Percentiles rank a stretch among this genome's conserved stretches.
phyloP scores from a whole-genome alignment of 64 coral and sea anemone species.

The Stylophora pistillata region DNA sequence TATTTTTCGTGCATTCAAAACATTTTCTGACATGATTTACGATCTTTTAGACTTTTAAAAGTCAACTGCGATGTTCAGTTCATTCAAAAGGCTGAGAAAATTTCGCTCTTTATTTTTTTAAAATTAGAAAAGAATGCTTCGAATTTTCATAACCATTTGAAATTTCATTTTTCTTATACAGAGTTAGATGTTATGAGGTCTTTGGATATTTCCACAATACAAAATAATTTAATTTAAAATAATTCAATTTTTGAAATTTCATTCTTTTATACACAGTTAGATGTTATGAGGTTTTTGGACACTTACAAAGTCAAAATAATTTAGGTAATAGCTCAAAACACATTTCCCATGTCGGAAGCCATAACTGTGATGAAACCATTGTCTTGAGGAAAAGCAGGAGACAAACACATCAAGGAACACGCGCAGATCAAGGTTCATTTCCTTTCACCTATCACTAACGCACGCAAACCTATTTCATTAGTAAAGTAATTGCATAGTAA shows the following conservation, averaged over 20 bases:
- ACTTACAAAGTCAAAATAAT: constrained; percentile 17
- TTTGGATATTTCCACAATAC: too few relatives aligned
- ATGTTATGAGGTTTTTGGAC: background rate
- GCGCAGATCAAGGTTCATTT: background rate
- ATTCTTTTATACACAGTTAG: background rate
- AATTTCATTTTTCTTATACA: background rate
- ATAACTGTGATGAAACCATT: background rate
- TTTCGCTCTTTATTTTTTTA: too few relatives aligned
- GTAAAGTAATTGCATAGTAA: background rate
- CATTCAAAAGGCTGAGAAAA: too few relatives aligned
- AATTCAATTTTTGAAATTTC: too few relatives aligned
- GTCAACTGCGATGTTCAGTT: too few relatives aligned
- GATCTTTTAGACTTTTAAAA: too few relatives aligned
- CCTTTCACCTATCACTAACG: background rate
- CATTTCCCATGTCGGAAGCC: background rate
- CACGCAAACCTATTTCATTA: background rate
- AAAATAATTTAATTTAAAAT: too few relatives aligned
- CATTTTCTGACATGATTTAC: too few relatives aligned
- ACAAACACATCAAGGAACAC: background rate
- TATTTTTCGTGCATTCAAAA: too few relatives aligned
- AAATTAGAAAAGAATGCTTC: too few relatives aligned
- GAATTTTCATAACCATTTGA: too few relatives aligned
- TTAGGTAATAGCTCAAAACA: background rate
- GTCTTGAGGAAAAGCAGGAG: background rate
- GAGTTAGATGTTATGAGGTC: background rate